These are phyloP conservation scores for Ambastaia sidthimunki DNA, from an alignment of 2,797 vertebrate genomes.

Conservation along the genomic window DNA sequence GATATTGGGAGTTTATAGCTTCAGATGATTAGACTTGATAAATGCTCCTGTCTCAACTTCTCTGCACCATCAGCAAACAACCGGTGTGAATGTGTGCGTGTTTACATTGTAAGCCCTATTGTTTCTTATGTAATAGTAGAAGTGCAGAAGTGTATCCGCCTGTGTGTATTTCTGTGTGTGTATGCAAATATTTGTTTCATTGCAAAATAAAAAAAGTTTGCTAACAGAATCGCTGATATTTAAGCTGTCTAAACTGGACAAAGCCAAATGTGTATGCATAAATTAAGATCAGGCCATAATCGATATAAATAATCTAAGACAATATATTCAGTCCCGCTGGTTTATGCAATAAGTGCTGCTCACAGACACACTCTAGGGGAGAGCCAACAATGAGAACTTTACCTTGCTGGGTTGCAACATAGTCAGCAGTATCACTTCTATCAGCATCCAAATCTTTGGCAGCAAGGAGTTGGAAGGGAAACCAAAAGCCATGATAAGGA, in stretches of 20 bases:
- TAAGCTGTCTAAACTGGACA: constrained; percentile 17
- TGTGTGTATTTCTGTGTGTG: constrained; percentile 24
- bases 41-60: constrained; percentile 48
- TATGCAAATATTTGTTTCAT: constrained; percentile 10
- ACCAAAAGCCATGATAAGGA: constrained; percentile 29
- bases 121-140: constrained; percentile 6
- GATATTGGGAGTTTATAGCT: constrained; percentile 43
- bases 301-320: neutral
- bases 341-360: constrained; percentile 2
- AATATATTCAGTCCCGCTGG: neutral
- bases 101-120: constrained; percentile 26
- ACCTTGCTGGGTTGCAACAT: constrained; percentile 3
- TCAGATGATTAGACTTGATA: constrained; percentile 50
- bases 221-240: constrained; percentile 17
- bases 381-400: constrained; percentile 6
- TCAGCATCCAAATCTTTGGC: constrained; percentile 11
- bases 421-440: constrained; percentile 21
- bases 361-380: constrained; percentile 4
- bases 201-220: constrained; percentile 20
- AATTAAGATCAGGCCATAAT: constrained; percentile 3
- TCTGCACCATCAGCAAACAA: constrained; percentile 49
- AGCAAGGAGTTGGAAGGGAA: neutral
- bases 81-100: constrained; percentile 29
- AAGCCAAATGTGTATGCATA: neutral
- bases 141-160: neutral